These are phyloP conservation scores for Pseudolaguvia tuberculata DNA, from an alignment of 2,113 vertebrate species.

Conservation along the genomic window DNA sequence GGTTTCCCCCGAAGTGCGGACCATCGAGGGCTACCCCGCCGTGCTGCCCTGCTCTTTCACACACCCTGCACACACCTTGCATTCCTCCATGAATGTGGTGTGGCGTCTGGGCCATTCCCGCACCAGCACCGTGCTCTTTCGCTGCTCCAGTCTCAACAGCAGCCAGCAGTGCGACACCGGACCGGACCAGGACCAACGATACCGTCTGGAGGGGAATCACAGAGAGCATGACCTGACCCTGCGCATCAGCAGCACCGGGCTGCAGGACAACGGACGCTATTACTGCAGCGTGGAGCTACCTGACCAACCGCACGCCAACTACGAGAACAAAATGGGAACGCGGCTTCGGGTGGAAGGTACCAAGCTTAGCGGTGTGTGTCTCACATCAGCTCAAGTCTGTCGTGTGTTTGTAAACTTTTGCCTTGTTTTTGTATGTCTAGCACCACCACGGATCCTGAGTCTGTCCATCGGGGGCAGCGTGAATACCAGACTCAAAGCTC, in stretches of 20 bases:
- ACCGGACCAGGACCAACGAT: slow-evolving; percentile 78
- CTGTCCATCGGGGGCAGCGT: slow-evolving; percentile 71
- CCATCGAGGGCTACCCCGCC: slow-evolving; percentile 74
- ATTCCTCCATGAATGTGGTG: slow-evolving; percentile 76
- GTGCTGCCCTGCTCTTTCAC: slow-evolving; percentile 87
- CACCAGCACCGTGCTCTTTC: slow-evolving; percentile 71
- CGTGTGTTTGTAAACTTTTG: background rate
- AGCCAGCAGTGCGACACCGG: slow-evolving; percentile 73
- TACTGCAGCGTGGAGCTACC: slow-evolving; percentile 85
- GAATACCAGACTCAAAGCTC: slow-evolving; percentile 65
- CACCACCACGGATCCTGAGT: slow-evolving; percentile 79
- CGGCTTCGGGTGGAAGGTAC: slow-evolving; percentile 79
- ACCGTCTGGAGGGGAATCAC: slow-evolving; percentile 84
- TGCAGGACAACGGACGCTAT: slow-evolving; percentile 81
- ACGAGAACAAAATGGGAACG: slow-evolving; percentile 83
- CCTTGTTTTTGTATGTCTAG: slow-evolving; percentile 54
- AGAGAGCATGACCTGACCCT: slow-evolving; percentile 82
- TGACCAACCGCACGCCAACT: slow-evolving; percentile 73
- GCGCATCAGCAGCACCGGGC: slow-evolving; percentile 74
- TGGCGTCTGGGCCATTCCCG: slow-evolving; percentile 80
- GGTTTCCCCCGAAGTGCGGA: slow-evolving; percentile 75
- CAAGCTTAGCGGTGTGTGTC: no score
- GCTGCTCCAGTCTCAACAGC: slow-evolving; percentile 70
- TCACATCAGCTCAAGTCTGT: background rate
- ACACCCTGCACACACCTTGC: slow-evolving; percentile 81